Evolutionary conservation across 2,888 invertebrate species (phyloP).

Genomic region (Baccha elongata): DNA sequence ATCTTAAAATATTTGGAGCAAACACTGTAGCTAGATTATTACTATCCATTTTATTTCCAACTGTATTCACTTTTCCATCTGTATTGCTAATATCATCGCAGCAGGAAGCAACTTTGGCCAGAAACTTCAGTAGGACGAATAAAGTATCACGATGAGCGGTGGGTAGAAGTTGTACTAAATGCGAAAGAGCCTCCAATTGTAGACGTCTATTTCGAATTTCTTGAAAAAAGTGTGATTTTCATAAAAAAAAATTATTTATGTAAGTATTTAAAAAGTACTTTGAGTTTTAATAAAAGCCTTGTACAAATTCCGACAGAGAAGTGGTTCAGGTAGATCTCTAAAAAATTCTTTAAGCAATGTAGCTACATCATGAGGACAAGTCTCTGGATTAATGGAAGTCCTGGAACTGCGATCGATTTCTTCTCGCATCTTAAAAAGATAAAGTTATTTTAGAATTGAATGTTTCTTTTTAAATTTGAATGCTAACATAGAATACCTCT

Average conservation of each 20-base stretch:
- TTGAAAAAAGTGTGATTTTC: conserved; percentile 79
- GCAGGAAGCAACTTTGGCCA: conserved; percentile 84
- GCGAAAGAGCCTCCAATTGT: conserved; percentile 92
- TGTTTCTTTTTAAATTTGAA: too few relatives aligned
- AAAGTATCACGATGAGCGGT: conserved; percentile 95
- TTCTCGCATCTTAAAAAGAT: conserved; percentile 91
- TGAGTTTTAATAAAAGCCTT: conserved; percentile 95
- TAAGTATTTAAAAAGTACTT: conserved; percentile 85
- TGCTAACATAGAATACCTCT: too few relatives aligned
- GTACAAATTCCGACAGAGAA: conserved; percentile 94
- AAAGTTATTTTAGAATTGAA: too few relatives aligned
- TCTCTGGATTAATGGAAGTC: conserved; percentile 88
- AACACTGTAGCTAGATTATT: conserved; percentile 96
- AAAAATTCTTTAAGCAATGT: conserved; percentile 96
- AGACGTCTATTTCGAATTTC: conserved; percentile 92
- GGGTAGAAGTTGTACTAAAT: conserved; percentile 93
- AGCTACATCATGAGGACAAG: conserved; percentile 96
- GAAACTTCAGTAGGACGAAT: conserved; percentile 88
- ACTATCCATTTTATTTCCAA: conserved; percentile 96
- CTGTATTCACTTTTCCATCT: conserved; percentile 76
- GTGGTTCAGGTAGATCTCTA: conserved; percentile 94
- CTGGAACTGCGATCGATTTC: conserved; percentile 93
- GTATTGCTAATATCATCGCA: conserved; percentile 77
- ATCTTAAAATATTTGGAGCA: conserved; percentile 96
- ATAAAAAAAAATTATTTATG: not conserved